Conservation (phyloP, 2,888 invertebrate species). For the Chydorus sphaericus region DNA sequence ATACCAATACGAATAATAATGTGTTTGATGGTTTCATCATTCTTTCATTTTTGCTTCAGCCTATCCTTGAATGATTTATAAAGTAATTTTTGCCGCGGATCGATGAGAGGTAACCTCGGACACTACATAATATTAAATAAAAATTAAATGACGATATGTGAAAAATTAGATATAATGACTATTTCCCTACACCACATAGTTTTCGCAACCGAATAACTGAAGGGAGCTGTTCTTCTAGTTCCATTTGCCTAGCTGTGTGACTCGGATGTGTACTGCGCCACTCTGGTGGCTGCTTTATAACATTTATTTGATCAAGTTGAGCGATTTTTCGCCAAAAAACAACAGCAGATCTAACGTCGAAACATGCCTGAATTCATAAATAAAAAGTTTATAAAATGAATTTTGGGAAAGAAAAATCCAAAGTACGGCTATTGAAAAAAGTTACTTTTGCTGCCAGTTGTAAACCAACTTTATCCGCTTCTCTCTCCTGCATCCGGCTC, state of each 20-base stretch:
- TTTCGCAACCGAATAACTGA: constrained; percentile 28
- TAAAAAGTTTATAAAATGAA: neutral
- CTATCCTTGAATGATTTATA: no score
- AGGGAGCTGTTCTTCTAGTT: constrained; percentile 31
- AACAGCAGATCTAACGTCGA: constrained; percentile 39
- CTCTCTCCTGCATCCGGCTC: constrained; percentile 37
- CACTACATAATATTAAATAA: constrained; percentile 20
- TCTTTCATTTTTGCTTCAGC: no score
- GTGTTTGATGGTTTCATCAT: no score
- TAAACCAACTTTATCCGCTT: constrained; percentile 44
- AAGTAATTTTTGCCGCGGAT: constrained; percentile 17
- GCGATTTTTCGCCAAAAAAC: constrained; percentile 36
- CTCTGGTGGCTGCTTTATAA: no score
- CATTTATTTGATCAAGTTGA: no score
- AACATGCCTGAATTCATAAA: constrained; percentile 29
- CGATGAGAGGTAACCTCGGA: constrained; percentile 20
- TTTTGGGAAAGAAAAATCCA: no score
- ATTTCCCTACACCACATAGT: constrained; percentile 21
- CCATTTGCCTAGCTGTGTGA: constrained; percentile 31
- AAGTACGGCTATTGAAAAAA: no score
- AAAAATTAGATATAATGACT: no score
- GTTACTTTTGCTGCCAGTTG: constrained; percentile 40
- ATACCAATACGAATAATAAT: no score
- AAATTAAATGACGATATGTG: neutral
- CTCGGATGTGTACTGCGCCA: constrained; percentile 41